Conservation (phyloP, 2,797 vertebrate species). For the Parauchenoglanis ngamensis region DNA sequence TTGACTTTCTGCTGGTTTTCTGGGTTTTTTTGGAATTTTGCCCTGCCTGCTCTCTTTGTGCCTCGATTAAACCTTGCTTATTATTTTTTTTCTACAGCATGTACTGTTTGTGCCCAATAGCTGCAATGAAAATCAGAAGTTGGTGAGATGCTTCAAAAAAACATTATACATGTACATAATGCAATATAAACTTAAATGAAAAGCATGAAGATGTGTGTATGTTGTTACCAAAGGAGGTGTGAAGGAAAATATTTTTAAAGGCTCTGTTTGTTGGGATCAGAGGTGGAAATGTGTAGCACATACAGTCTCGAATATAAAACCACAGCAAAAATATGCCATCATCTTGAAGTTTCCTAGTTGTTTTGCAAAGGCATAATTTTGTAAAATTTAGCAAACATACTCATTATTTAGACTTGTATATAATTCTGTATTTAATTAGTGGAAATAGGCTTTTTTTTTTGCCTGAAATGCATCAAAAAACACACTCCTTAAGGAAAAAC, state of each 20-base stretch:
- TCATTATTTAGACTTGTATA: not conserved
- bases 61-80: too few relatives aligned
- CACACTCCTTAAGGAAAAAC: not conserved
- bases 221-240: not conserved
- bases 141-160: not conserved
- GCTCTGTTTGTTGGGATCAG: not conserved
- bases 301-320: not conserved
- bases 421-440: not conserved
- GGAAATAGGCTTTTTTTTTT: not conserved
- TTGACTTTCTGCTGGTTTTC: too few relatives aligned
- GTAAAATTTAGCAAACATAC: not conserved
- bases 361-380: not conserved
- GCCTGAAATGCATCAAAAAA: not conserved
- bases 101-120: too few relatives aligned
- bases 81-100: too few relatives aligned
- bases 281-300: not conserved
- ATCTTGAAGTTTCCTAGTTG: not conserved
- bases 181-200: too few relatives aligned
- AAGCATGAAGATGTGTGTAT: not conserved
- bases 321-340: not conserved
- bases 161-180: too few relatives aligned
- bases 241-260: not conserved
- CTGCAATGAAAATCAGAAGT: not conserved
- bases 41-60: too few relatives aligned
- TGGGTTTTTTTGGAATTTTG: too few relatives aligned